Percentiles rank a stretch among this genome's conserved stretches.
These are phyloP conservation scores for Xylophagus ater DNA, from an alignment of 2,888 invertebrate species.

Conservation along the genomic window DNA sequence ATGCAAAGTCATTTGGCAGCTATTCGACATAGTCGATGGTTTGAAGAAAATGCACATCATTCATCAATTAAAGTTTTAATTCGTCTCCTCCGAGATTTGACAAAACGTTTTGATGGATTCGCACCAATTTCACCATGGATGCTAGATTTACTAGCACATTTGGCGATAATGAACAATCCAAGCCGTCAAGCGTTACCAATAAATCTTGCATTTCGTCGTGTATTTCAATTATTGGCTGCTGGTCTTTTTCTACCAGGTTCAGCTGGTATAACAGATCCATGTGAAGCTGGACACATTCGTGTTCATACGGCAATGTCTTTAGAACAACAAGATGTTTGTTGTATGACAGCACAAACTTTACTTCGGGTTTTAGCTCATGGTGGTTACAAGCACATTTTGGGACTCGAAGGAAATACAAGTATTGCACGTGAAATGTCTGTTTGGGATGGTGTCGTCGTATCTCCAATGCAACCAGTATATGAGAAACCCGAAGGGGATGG, in stretches of 20 bases:
- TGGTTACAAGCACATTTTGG: constrained; percentile 84
- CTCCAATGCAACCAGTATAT: constrained; percentile 89
- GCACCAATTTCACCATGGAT: constrained; percentile 92
- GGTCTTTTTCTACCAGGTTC: constrained; percentile 93
- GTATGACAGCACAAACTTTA: constrained; percentile 79
- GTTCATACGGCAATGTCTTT: constrained; percentile 84
- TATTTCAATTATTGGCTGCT: constrained; percentile 82
- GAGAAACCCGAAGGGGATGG: constrained; percentile 64
- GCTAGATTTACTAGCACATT: constrained; percentile 89
- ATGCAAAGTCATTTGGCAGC: constrained; percentile 86
- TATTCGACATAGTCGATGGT: constrained; percentile 94
- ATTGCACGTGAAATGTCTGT: constrained; percentile 78
- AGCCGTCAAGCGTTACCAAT: constrained; percentile 84
- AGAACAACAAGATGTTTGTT: constrained; percentile 86
- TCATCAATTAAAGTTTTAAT: constrained; percentile 93
- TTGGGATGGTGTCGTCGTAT: constrained; percentile 93
- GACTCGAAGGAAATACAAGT: constrained; percentile 44
- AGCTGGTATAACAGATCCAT: constrained; percentile 86
- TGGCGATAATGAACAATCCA: constrained; percentile 93
- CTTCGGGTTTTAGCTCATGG: constrained; percentile 85
- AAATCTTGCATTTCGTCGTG: constrained; percentile 80
- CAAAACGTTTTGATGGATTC: constrained; percentile 79
- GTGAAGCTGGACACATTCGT: constrained; percentile 78
- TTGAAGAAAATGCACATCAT: constrained; percentile 95
- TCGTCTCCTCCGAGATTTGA: constrained; percentile 83